A percentile compares a stretch with the other conserved stretches of the same genome.
phyloP scores from a whole-genome alignment of 2,113 vertebrate species.

The Myotis yumanensis region DNA sequence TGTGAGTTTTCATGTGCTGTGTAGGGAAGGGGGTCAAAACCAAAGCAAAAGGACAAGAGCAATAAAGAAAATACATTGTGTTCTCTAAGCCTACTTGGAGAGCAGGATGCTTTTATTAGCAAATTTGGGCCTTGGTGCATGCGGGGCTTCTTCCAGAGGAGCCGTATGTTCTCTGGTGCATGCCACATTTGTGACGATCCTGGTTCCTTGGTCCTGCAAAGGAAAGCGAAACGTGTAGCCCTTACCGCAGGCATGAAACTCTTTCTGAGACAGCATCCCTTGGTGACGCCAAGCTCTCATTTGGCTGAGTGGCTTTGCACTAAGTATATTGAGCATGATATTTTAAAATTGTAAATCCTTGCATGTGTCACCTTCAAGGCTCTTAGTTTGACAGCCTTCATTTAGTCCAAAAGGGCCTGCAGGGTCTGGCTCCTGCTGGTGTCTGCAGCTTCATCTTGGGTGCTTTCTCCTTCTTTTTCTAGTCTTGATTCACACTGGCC shows the following conservation, averaged over 20 bases:
- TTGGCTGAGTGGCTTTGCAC: neutral
- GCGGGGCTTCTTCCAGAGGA: constrained; percentile 31
- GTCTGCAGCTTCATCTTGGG: neutral
- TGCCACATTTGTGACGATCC: constrained; percentile 42
- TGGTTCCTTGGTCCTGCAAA: constrained; percentile 14
- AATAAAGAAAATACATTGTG: neutral
- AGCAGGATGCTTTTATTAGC: constrained; percentile 55
- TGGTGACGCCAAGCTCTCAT: neutral
- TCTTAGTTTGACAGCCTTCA: neutral
- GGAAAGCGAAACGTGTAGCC: neutral
- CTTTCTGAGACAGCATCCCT: neutral
- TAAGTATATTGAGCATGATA: neutral
- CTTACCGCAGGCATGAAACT: neutral
- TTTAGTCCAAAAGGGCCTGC: neutral
- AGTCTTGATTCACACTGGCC: neutral
- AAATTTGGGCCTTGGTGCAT: constrained; percentile 12
- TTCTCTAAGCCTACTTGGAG: neutral
- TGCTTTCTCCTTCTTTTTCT: neutral
- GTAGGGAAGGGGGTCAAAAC: neutral
- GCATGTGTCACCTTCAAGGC: neutral
- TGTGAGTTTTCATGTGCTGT: neutral
- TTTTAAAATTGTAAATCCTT: neutral
- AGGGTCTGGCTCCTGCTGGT: neutral
- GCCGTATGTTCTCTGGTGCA: constrained; percentile 50
- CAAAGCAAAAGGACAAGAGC: neutral